Percentiles rank a stretch among this genome's conserved stretches.
phyloP scores from a whole-genome alignment of 2,888 invertebrate genomes.

The Heliconius ethilla region DNA sequence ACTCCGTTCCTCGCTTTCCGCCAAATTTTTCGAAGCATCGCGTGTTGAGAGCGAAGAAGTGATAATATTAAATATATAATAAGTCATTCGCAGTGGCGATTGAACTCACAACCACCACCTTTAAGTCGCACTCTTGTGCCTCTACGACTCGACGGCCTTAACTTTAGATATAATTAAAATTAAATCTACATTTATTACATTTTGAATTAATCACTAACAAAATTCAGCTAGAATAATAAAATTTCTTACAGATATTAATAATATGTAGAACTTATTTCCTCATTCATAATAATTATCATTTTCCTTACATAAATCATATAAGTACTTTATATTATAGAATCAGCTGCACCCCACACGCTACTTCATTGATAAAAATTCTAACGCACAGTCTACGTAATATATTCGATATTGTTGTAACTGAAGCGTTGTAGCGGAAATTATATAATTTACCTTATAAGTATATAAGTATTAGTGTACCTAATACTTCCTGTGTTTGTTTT shows the following conservation, averaged over 20 bases:
- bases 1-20: not conserved
- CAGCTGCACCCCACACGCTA: not conserved
- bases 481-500: slow-evolving; percentile 66
- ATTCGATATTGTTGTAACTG: slow-evolving; percentile 30
- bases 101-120: too few relatives aligned
- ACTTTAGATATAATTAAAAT: too few relatives aligned
- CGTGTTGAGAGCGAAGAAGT: not conserved
- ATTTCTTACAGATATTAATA: not conserved
- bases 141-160: too few relatives aligned
- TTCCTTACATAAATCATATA: not conserved
- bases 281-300: not conserved
- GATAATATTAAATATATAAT: not conserved
- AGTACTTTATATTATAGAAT: not conserved
- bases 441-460: slow-evolving; percentile 45
- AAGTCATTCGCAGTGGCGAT: too few relatives aligned
- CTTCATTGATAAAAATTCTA: slow-evolving; percentile 20
- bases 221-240: not conserved
- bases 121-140: too few relatives aligned
- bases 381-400: slow-evolving; percentile 18
- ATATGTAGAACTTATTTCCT: slow-evolving; percentile 1
- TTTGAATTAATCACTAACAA: not conserved
- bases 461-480: slow-evolving; percentile 50
- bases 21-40: not conserved
- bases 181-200: not conserved
- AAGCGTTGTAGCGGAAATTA: slow-evolving; percentile 39